Conservation (phyloP, 2,797 vertebrate species). For the Pseudochirops corinnae region DNA sequence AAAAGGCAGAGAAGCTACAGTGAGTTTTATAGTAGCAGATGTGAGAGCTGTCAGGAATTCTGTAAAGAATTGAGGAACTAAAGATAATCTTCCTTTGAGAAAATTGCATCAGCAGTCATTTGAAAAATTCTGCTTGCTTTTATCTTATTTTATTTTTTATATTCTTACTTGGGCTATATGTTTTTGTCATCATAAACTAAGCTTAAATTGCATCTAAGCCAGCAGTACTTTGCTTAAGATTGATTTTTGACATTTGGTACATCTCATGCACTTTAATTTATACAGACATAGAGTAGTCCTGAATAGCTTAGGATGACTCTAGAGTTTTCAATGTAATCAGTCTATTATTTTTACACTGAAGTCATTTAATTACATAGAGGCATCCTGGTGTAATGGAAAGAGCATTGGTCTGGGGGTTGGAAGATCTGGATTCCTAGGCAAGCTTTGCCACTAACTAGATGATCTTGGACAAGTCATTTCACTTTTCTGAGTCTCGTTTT, state of each 20-base stretch:
- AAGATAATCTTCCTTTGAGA: conserved; percentile 73
- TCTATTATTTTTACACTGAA: background rate
- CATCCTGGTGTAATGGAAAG: background rate
- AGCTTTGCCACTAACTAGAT: background rate
- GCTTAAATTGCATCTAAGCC: conserved; percentile 53
- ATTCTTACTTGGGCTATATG: background rate
- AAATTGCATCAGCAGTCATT: conserved; percentile 73
- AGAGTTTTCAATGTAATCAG: conserved; percentile 33
- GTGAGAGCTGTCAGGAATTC: conserved; percentile 88
- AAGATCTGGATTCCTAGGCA: background rate
- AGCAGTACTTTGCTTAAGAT: conserved; percentile 2
- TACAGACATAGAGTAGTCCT: background rate
- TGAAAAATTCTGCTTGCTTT: conserved; percentile 30
- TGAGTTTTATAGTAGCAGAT: conserved; percentile 88
- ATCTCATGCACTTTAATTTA: conserved; percentile 44
- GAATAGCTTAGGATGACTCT: conserved; percentile 36
- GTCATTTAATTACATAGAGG: background rate
- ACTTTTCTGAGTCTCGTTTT: background rate
- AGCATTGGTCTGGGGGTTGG: background rate
- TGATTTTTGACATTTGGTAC: conserved; percentile 30
- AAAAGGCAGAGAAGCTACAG: conserved; percentile 76
- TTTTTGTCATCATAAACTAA: conserved; percentile 39
- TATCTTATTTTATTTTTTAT: conserved; percentile 55
- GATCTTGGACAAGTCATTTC: background rate
- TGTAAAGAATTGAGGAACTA: conserved; percentile 87